Evolutionary conservation across 92 coral and sea anemone genomes (phyloP).

Genomic region (Palythoa caribaeorum): DNA sequence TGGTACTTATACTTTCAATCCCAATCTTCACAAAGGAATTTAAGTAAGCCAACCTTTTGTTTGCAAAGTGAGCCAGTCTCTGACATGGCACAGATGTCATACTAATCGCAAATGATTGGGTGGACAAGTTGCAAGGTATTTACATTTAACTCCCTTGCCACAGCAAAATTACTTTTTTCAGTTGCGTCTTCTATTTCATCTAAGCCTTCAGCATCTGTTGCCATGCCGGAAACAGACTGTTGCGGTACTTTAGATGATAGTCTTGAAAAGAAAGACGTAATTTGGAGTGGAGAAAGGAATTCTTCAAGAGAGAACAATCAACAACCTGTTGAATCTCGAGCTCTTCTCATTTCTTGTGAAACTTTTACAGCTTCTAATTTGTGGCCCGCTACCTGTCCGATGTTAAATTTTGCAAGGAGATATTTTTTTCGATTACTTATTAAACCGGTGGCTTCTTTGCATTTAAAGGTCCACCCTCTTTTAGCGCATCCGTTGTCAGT

Average conservation of each 20-base stretch:
- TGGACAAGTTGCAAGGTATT: conserved; percentile 37
- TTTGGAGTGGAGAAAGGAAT: conserved; percentile 47
- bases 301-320: conserved; percentile 41
- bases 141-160: conserved; percentile 5
- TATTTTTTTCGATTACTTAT: conserved; percentile 44
- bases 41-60: neutral
- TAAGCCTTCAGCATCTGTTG: conserved; percentile 5
- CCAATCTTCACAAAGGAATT: conserved; percentile 10
- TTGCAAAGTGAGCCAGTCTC: neutral
- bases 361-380: conserved; percentile 46
- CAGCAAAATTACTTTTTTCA: neutral
- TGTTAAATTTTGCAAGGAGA: conserved; percentile 48
- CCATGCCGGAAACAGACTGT: conserved; percentile 1
- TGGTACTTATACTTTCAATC: neutral
- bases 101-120: conserved; percentile 43
- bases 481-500: neutral
- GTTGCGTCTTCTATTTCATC: neutral
- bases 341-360: conserved; percentile 46
- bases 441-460: conserved; percentile 52
- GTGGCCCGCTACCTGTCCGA: conserved; percentile 52
- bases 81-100: conserved; percentile 42
- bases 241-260: conserved; percentile 24
- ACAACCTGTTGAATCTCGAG: conserved; percentile 32
- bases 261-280: conserved; percentile 42
- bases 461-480: conserved; percentile 55